phyloP scores from a whole-genome alignment of 2,888 invertebrate species.

The Lycophotia porphyrea region DNA sequence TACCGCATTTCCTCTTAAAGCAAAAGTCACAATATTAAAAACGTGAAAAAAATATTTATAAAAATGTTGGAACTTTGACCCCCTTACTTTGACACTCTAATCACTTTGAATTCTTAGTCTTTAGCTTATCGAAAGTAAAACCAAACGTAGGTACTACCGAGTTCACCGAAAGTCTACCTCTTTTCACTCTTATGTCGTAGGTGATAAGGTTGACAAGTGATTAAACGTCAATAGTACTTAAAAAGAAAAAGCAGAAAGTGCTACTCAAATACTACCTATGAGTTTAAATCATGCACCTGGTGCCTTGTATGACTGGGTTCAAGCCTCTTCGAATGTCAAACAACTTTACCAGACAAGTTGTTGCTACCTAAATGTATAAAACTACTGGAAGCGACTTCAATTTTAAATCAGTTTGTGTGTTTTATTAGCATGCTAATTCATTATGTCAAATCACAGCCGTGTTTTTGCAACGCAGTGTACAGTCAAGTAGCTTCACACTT shows the following conservation, averaged over 20 bases:
- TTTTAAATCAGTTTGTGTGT: background rate
- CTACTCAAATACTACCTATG: background rate
- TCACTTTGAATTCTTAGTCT: background rate
- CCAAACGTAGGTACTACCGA: too few species aligned
- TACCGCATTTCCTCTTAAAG: too few species aligned
- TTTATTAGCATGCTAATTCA: slow-evolving; percentile 21
- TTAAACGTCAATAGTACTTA: too few species aligned
- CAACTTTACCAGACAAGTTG: slow-evolving; percentile 37
- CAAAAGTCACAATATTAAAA: background rate
- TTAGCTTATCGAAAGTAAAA: background rate
- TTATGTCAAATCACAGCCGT: slow-evolving; percentile 4
- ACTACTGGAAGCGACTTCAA: slow-evolving; percentile 35
- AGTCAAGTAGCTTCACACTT: background rate
- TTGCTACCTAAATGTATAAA: slow-evolving; percentile 14
- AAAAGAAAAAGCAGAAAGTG: background rate
- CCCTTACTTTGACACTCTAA: too few species aligned
- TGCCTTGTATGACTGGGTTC: slow-evolving; percentile 34
- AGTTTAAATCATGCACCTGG: background rate
- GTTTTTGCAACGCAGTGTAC: slow-evolving; percentile 26
- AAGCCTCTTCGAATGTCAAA: slow-evolving; percentile 52
- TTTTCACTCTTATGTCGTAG: too few species aligned
- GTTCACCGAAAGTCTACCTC: too few species aligned
- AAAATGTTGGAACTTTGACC: too few species aligned
- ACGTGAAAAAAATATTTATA: too few species aligned
- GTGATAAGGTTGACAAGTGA: too few species aligned